These are phyloP conservation scores for Oryctes rhinoceros DNA, from an alignment of 1,140 invertebrate genomes.

Conservation along the genomic window DNA sequence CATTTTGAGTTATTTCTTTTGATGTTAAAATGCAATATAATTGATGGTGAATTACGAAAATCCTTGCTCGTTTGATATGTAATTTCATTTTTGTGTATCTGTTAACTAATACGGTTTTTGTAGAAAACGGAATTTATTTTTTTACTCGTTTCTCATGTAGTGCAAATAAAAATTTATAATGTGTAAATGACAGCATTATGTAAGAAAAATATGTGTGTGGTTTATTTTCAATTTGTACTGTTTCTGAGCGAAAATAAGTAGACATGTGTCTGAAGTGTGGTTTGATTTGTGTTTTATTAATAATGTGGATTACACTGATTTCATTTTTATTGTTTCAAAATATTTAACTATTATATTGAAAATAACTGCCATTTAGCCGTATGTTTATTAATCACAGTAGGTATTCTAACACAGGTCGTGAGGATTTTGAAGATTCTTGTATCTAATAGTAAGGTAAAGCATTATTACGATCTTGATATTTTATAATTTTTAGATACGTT, in stretches of 20 bases:
- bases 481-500: no score
- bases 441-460: no score
- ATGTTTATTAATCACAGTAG: background rate
- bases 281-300: background rate
- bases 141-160: slow-evolving; percentile 27
- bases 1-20: background rate
- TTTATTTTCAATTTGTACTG: background rate
- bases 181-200: background rate
- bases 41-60: background rate
- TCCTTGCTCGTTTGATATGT: background rate
- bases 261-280: background rate
- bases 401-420: background rate
- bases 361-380: background rate
- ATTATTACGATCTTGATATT: no score
- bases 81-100: slow-evolving; percentile 4
- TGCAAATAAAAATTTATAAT: background rate
- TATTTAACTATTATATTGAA: background rate
- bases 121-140: slow-evolving; percentile 24
- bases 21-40: background rate
- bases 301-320: background rate
- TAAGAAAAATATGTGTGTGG: background rate
- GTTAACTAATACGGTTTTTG: background rate
- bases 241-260: background rate
- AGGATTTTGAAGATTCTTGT: background rate
- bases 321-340: background rate